These are phyloP conservation scores for Caenorhabditis angaria DNA, from an alignment of 2,888 invertebrate genomes.

Conservation along the genomic window DNA sequence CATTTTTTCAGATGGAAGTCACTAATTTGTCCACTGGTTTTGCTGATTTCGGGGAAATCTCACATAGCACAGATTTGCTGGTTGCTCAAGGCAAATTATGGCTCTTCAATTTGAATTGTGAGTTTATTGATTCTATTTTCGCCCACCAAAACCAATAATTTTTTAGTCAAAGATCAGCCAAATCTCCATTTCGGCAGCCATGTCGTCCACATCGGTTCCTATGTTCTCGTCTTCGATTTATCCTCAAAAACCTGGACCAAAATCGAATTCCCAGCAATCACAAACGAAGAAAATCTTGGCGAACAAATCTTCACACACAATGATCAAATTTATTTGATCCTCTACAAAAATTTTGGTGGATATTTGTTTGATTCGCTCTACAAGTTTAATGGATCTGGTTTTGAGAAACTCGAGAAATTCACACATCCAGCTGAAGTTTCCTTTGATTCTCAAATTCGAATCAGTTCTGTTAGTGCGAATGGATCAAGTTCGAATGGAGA, in stretches of 20 bases:
- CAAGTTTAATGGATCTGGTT: conserved; percentile 32
- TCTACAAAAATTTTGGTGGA: conserved; percentile 41
- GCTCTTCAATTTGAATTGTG: conserved; percentile 16
- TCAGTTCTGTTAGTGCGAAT: conserved; percentile 1
- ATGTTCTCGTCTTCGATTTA: conserved; percentile 45
- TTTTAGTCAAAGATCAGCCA: conserved; percentile 42
- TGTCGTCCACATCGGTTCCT: conserved; percentile 47
- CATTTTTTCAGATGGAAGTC: conserved; percentile 9
- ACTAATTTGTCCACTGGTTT: conserved; percentile 23
- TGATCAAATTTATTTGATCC: conserved; percentile 41
- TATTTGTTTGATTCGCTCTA: conserved; percentile 30
- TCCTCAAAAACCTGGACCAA: conserved; percentile 29
- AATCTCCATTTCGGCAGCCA: conserved; percentile 51
- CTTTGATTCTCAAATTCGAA: conserved; percentile 1
- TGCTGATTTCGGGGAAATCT: conserved; percentile 12
- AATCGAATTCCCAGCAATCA: conserved; percentile 38
- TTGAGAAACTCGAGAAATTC: background rate
- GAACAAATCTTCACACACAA: conserved; percentile 45
- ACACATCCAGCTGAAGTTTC: background rate
- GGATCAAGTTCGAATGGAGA: background rate
- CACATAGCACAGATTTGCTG: conserved; percentile 12
- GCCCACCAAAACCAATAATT: background rate
- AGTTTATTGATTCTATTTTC: conserved; percentile 2
- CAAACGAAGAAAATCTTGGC: conserved; percentile 45
- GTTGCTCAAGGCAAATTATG: conserved; percentile 21